A percentile compares a stretch with the other conserved stretches of the same genome.
phyloP scores from a whole-genome alignment of 2,797 vertebrate species.

The Liasis olivaceus region DNA sequence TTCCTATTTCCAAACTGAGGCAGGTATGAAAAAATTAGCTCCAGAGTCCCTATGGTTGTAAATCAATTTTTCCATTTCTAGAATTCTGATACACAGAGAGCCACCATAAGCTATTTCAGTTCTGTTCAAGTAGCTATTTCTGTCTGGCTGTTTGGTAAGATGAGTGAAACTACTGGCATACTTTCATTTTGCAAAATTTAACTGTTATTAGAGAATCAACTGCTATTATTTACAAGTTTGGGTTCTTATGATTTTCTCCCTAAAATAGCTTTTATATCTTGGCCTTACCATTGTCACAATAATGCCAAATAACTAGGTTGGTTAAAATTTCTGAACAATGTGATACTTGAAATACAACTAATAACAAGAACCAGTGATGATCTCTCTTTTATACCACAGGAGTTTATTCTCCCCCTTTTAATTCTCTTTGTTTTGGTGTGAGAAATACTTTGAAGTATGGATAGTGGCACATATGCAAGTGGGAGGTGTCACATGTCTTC shows the following conservation, averaged over 20 bases:
- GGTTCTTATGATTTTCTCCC: background rate
- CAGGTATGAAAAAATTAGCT: background rate
- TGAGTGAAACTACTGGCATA: background rate
- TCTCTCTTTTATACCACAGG: background rate
- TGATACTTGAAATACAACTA: background rate
- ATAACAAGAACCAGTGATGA: background rate
- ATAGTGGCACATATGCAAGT: background rate
- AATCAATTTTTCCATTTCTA: background rate
- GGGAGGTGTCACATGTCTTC: background rate
- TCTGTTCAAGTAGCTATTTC: background rate
- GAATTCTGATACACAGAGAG: background rate
- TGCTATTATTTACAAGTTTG: background rate
- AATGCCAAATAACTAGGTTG: background rate
- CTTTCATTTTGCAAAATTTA: background rate
- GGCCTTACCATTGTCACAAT: background rate
- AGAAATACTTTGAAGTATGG: background rate
- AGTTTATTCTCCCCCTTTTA: background rate
- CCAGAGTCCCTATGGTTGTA: background rate
- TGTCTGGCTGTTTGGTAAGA: background rate
- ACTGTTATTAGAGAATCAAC: background rate
- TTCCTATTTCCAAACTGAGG: background rate
- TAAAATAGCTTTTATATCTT: background rate
- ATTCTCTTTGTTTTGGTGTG: background rate
- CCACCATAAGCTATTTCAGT: background rate
- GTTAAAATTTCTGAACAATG: background rate